Evolutionary conservation across 2,113 vertebrate species (phyloP).

Genomic region (Heteronetta atricapilla): DNA sequence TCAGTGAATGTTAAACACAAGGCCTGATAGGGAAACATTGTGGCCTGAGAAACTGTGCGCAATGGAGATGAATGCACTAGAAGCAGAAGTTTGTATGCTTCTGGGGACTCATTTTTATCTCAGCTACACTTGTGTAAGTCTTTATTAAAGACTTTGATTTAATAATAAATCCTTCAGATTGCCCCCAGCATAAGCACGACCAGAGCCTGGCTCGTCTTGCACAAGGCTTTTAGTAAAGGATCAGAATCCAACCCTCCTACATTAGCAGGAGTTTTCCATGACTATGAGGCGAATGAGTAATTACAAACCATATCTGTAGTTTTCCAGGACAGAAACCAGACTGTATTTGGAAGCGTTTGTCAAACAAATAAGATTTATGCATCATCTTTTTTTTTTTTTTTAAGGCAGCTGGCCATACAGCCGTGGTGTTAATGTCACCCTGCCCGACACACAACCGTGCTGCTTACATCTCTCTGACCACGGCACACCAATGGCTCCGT

Average conservation of each 20-base stretch:
- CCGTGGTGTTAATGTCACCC: background rate
- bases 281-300: constrained; percentile 46
- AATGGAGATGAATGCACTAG: background rate
- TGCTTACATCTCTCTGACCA: background rate
- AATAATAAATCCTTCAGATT: background rate
- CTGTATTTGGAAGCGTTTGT: constrained; percentile 38
- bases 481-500: background rate
- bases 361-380: constrained; percentile 23
- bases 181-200: background rate
- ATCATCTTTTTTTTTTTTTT: background rate
- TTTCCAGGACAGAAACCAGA: constrained; percentile 45
- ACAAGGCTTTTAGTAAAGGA: background rate
- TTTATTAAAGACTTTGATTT: background rate
- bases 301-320: constrained; percentile 11
- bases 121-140: background rate
- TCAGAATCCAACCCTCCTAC: background rate
- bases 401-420: background rate
- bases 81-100: background rate
- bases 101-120: background rate
- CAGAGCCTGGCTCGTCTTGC: background rate
- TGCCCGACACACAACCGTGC: fast-evolving
- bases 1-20: background rate
- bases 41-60: fast-evolving
- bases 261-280: constrained; percentile 65
- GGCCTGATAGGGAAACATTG: fast-evolving